Conservation (phyloP, 23 tunicate species). For the Pegea sp. region DNA sequence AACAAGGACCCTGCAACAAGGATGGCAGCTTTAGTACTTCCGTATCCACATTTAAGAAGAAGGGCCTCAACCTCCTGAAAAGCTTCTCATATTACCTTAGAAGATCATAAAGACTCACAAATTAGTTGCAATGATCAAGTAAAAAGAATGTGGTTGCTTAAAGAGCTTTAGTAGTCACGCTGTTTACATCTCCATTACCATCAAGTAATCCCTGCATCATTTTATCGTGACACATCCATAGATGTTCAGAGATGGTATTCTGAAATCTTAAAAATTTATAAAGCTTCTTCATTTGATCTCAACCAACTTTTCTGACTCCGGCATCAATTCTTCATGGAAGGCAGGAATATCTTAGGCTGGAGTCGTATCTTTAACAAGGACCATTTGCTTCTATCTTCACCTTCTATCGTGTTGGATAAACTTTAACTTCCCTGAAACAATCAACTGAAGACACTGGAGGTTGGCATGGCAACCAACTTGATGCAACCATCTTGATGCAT, state of each 20-base stretch:
- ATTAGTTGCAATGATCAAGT: constrained; percentile 1
- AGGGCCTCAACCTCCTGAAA: constrained; percentile 13
- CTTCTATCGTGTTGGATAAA: not conserved
- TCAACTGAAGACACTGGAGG: too few relatives aligned
- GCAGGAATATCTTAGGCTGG: too few relatives aligned
- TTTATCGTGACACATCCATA: constrained; percentile 21
- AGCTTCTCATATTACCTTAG: too few relatives aligned
- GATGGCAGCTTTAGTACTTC: constrained; percentile 39
- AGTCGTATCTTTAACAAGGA: too few relatives aligned
- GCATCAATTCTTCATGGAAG: too few relatives aligned
- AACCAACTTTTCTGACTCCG: constrained; percentile 41
- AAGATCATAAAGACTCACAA: not conserved
- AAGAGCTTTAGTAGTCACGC: constrained; percentile 70
- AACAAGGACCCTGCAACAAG: too few relatives aligned
- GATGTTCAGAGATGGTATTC: constrained; percentile 17
- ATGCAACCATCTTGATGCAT: too few relatives aligned
- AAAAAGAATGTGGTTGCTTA: constrained; percentile 37
- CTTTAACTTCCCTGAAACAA: not conserved
- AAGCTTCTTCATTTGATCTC: not conserved
- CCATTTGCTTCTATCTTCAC: not conserved
- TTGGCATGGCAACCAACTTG: too few relatives aligned
- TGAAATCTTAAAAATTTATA: constrained; percentile 3
- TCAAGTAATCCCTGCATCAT: constrained; percentile 38
- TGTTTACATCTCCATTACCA: constrained; percentile 55
- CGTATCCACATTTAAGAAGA: constrained; percentile 21